Conservation (phyloP, 2,797 vertebrate genomes). For the Enoplosus armatus region DNA sequence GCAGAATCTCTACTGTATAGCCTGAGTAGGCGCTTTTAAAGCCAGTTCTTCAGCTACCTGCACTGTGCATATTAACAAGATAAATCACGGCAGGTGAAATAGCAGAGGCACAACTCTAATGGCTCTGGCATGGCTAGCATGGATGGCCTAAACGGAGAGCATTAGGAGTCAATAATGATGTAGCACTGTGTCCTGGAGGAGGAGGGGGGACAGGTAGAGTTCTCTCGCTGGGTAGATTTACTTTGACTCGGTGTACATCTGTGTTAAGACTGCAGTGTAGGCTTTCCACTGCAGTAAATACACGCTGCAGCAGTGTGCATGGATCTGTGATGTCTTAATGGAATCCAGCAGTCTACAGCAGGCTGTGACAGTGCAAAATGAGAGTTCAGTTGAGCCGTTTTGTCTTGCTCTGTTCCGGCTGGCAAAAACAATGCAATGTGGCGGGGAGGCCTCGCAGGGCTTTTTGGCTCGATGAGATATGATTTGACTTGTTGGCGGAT, state of each 20-base stretch:
- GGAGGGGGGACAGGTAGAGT: constrained; percentile 52
- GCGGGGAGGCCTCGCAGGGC: constrained; percentile 60
- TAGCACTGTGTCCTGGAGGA: constrained; percentile 56
- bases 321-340: constrained; percentile 77
- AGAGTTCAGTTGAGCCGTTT: constrained; percentile 72
- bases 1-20: constrained; percentile 23
- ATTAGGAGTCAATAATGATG: constrained; percentile 80
- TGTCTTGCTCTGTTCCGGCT: constrained; percentile 69
- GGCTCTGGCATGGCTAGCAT: constrained; percentile 59
- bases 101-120: constrained; percentile 63
- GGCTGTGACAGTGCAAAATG: constrained; percentile 76
- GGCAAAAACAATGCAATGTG: constrained; percentile 69
- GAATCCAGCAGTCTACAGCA: constrained; percentile 63
- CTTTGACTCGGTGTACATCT: constrained; percentile 61
- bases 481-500: constrained; percentile 75
- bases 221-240: constrained; percentile 60
- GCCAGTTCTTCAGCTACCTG: constrained; percentile 49
- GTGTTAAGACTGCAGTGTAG: constrained; percentile 60
- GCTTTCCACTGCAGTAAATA: constrained; percentile 65
- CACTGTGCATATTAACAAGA: constrained; percentile 72
- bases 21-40: constrained; percentile 44
- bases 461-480: constrained; percentile 75
- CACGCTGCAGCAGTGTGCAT: constrained; percentile 58
- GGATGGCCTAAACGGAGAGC: constrained; percentile 49
- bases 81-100: constrained; percentile 72